phyloP scores from a whole-genome alignment of 2,888 invertebrate species.

The Lobophora halterata region DNA sequence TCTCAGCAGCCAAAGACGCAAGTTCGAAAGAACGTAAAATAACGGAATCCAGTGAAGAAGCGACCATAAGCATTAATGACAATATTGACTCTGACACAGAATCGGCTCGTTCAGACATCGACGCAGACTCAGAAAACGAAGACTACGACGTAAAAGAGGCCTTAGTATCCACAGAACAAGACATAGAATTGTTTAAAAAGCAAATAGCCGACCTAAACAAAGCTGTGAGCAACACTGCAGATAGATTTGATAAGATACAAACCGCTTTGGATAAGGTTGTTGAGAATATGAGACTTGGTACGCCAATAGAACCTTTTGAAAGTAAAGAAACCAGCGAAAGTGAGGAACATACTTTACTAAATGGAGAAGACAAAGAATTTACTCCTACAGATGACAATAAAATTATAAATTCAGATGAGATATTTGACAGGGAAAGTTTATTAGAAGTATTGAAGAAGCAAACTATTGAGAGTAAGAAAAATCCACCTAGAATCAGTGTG shows the following conservation, averaged over 20 bases:
- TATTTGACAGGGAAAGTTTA: slow-evolving; percentile 85
- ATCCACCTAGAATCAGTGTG: slow-evolving; percentile 85
- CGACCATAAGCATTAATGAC: slow-evolving; percentile 25
- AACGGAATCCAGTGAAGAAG: slow-evolving; percentile 55
- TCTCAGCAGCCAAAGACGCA: slow-evolving; percentile 89
- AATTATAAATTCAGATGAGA: slow-evolving; percentile 76
- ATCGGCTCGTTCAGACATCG: slow-evolving; percentile 51
- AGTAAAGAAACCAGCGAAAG: slow-evolving; percentile 18
- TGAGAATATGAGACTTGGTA: slow-evolving; percentile 60
- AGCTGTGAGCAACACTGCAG: slow-evolving; percentile 77
- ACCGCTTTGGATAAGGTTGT: slow-evolving; percentile 67
- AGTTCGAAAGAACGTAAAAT: slow-evolving; percentile 66
- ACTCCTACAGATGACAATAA: slow-evolving; percentile 19
- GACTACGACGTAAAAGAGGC: slow-evolving; percentile 46
- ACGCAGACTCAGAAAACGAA: slow-evolving; percentile 45
- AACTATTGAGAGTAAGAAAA: slow-evolving; percentile 67
- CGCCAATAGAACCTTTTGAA: slow-evolving; percentile 50
- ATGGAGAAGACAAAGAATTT: slow-evolving; percentile 20
- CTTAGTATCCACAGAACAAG: slow-evolving; percentile 54
- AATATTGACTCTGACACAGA: slow-evolving; percentile 53
- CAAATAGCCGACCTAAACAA: slow-evolving; percentile 75
- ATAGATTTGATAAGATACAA: slow-evolving; percentile 79
- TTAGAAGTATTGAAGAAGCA: slow-evolving; percentile 84
- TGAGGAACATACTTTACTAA: no score
- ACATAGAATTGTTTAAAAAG: slow-evolving; percentile 72